A percentile compares a stretch with the other conserved stretches of the same genome.
phyloP scores from a whole-genome alignment of 2,113 vertebrate genomes.

The Pomatorhinus ruficollis region DNA sequence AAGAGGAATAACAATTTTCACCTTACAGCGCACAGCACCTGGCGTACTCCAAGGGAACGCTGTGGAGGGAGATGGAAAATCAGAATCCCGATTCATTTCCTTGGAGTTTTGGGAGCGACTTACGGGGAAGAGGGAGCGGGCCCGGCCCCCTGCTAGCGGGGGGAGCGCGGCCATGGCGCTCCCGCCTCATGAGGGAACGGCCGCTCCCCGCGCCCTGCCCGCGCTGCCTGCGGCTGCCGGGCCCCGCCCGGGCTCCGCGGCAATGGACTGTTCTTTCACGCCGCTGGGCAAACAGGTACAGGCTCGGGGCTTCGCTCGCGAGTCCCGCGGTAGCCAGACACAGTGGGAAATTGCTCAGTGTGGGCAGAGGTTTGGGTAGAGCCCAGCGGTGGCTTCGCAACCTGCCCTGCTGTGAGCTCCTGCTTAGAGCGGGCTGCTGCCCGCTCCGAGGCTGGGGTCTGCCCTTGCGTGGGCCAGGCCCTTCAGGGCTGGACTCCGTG shows the following conservation, averaged over 20 bases:
- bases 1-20: not conserved
- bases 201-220: rapidly evolving
- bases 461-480: not conserved
- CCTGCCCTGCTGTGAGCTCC: not conserved
- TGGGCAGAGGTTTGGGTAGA: rapidly evolving
- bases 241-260: rapidly evolving
- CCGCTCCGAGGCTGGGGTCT: rapidly evolving
- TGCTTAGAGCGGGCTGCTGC: not conserved
- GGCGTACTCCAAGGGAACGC: not conserved
- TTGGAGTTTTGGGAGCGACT: not conserved
- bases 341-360: rapidly evolving
- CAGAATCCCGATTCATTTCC: not conserved
- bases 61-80: not conserved
- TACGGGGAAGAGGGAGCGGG: rapidly evolving
- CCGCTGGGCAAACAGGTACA: rapidly evolving
- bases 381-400: rapidly evolving
- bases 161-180: not conserved
- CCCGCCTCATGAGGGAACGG: not conserved
- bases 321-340: rapidly evolving
- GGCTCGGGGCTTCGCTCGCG: rapidly evolving
- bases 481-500: not conserved
- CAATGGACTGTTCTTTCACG: rapidly evolving
- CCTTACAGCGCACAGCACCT: not conserved
- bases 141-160: no score
- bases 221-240: rapidly evolving